These are phyloP conservation scores for Aselliscus stoliczkanus DNA, from an alignment of 2,797 vertebrate species.

Conservation along the genomic window DNA sequence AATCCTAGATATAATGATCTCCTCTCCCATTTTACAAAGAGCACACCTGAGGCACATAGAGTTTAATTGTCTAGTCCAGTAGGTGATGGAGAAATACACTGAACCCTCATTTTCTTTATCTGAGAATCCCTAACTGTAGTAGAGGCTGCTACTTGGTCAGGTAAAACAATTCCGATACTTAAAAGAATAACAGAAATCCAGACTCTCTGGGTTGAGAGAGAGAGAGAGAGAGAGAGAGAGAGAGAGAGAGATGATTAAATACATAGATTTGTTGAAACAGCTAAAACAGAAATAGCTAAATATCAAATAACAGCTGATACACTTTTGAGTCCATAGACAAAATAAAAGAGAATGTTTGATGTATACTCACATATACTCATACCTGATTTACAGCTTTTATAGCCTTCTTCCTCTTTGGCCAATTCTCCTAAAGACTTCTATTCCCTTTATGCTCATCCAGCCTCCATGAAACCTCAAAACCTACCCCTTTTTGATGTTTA, in stretches of 20 bases:
- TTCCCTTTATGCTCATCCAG: neutral
- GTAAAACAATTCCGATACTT: neutral
- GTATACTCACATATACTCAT: rapidly evolving
- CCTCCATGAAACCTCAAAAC: neutral
- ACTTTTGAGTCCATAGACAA: neutral
- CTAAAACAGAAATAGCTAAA: neutral
- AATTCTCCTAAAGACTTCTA: neutral
- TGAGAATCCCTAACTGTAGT: neutral
- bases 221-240: neutral
- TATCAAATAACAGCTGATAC: neutral
- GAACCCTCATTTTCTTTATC: neutral
- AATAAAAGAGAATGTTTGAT: neutral
- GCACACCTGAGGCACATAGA: neutral
- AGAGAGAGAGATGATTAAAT: neutral
- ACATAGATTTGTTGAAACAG: neutral
- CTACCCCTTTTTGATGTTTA: neutral
- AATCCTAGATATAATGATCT: neutral
- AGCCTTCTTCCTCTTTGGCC: neutral
- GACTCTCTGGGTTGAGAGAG: neutral
- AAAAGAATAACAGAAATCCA: neutral
- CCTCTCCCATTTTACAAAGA: neutral
- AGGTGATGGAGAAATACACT: neutral
- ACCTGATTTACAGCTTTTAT: no score
- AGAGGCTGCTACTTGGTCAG: neutral
- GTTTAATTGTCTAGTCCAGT: neutral